Base-by-base conservation (phyloP, 2,113 vertebrate genomes). In the Sinocyclocheilus maitianheensis region DNA sequence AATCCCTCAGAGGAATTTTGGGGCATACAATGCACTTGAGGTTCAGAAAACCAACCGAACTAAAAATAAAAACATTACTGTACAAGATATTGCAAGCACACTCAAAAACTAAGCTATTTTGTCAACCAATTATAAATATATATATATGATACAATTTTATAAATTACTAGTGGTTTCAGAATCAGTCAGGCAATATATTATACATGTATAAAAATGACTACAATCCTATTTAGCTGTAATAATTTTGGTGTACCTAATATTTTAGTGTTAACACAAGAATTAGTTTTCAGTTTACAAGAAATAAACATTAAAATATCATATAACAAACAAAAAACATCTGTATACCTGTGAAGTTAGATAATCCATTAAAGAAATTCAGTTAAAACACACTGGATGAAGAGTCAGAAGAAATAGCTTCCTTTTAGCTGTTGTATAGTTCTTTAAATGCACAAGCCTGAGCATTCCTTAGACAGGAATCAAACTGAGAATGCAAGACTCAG, bases 401-500 rank as follows among this genome's bases (percentile, higher is more conserved):
- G 10, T 22, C 40, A 62, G 53, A 77, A 51, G 51, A 82, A 48
- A 72, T 58, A 80, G 16, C 55, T 24, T 67, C 34, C 40, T 7
- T 51, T 84, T 53, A 71, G 9, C n/a, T 60, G 20, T 12, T 82
- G 53, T 58, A 9, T 48, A 37, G 8, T n/a, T 71, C 81, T 55
- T 16, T 67, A 74, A 76, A 78, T 71, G 40, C 62, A 62, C 77
- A 85, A 81, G 48, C 63, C 37, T 81, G 76, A 81, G 84, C 81
- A 67, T 87, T 89, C 87, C 87, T 90, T 82, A 58, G 72, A 87
- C 87, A 88, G 86, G 85, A 86, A 88, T 89, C 88, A 76, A 84
- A 89, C 87, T 55, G 90, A 92, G 85, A 86, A 87, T 86, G 90
- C 74, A 91, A 80, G 86, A 84, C 82, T 86, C 63, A 65, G 91